phyloP scores from a whole-genome alignment of 2,888 invertebrate species.

The Phymatocera aterrima region DNA sequence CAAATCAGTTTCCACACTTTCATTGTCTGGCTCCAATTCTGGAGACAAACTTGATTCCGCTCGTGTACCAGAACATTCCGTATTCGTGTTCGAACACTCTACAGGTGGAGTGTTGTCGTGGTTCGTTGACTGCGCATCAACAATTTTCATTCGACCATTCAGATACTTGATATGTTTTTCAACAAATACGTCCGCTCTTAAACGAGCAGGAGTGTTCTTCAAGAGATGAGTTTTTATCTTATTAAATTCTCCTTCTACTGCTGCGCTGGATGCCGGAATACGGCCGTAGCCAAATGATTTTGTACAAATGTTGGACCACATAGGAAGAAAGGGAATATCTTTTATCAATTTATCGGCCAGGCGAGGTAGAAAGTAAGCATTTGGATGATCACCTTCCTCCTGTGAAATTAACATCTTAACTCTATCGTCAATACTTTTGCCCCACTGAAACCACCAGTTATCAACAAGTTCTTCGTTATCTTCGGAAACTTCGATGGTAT shows the following conservation, averaged over 20 bases:
- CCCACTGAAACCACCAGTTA: too few relatives aligned
- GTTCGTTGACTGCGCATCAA: not conserved
- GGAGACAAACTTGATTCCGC: too few relatives aligned
- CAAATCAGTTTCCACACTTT: too few relatives aligned
- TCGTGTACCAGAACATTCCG: too few relatives aligned
- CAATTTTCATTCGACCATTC: slow-evolving; percentile 46
- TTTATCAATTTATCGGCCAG: slow-evolving; percentile 45
- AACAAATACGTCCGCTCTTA: slow-evolving; percentile 49
- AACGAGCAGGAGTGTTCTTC: slow-evolving; percentile 19
- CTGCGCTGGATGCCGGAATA: slow-evolving; percentile 49
- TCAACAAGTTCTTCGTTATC: too few relatives aligned
- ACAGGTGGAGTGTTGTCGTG: not conserved
- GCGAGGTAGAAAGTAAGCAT: too few relatives aligned
- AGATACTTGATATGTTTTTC: slow-evolving; percentile 45
- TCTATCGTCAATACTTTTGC: too few relatives aligned
- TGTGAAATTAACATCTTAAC: too few relatives aligned
- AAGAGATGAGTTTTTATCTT: slow-evolving; percentile 48
- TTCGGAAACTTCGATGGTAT: too few relatives aligned
- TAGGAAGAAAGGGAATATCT: slow-evolving; percentile 45
- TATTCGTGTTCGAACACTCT: too few relatives aligned
- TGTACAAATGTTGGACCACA: slow-evolving; percentile 46
- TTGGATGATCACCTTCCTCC: too few relatives aligned
- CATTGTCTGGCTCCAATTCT: too few relatives aligned
- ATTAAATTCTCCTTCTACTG: slow-evolving; percentile 48
- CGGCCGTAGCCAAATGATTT: slow-evolving; percentile 51